These are phyloP conservation scores for Drosophila acutilabella DNA, from an alignment of 2,888 invertebrate species.

Conservation along the genomic window DNA sequence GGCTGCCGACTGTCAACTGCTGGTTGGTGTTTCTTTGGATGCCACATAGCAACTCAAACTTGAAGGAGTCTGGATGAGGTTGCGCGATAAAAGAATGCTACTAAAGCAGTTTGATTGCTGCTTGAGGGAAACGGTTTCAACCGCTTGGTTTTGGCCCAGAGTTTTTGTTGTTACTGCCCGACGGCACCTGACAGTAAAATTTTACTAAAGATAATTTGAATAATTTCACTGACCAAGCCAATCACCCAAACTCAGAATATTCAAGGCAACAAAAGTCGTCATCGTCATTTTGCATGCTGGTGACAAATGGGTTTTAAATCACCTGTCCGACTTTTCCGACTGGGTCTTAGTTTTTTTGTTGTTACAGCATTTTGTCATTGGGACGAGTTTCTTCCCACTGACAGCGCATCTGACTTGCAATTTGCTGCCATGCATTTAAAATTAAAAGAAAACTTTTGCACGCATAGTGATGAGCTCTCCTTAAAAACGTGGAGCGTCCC, in stretches of 20 bases:
- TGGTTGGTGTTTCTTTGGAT: slow-evolving; percentile 35
- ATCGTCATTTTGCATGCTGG: slow-evolving; percentile 28
- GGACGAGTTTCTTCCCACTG: slow-evolving; percentile 10
- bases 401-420: slow-evolving; percentile 45
- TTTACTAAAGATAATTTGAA: slow-evolving; percentile 75
- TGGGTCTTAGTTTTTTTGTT: slow-evolving; percentile 27
- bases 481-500: slow-evolving; percentile 33
- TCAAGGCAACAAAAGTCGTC: slow-evolving; percentile 31
- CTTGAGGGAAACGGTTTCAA: slow-evolving; percentile 42
- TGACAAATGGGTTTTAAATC: slow-evolving; percentile 81
- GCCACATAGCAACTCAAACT: slow-evolving; percentile 42
- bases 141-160: slow-evolving; percentile 34
- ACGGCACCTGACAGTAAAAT: slow-evolving; percentile 71
- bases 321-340: slow-evolving; percentile 59
- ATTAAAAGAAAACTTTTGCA: slow-evolving; percentile 36
- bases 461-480: slow-evolving; percentile 24
- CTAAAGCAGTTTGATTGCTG: slow-evolving; percentile 72
- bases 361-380: slow-evolving; percentile 13
- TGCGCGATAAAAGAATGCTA: slow-evolving; percentile 73
- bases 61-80: slow-evolving; percentile 52
- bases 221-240: slow-evolving; percentile 78
- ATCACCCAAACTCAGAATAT: slow-evolving; percentile 51
- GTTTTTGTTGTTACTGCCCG: slow-evolving; percentile 36
- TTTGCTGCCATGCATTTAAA: slow-evolving; percentile 45
- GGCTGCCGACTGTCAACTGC: slow-evolving; percentile 54